Evolutionary conservation across 2,888 invertebrate genomes (phyloP).

Genomic region (Caenorhabditis sp.): DNA sequence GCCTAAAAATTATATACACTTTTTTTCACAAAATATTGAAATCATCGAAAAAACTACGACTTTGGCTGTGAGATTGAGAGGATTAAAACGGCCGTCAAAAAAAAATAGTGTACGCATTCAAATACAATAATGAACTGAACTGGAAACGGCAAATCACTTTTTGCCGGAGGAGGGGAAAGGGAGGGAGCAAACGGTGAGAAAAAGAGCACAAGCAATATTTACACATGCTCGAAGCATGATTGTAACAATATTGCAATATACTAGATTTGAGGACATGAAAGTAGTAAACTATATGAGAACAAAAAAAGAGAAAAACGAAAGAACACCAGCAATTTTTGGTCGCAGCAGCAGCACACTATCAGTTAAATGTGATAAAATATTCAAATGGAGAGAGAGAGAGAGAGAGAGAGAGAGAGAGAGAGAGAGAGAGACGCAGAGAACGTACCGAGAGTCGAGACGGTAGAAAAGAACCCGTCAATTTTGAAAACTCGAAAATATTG

Average conservation of each 20-base stretch:
- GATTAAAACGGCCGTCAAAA: constrained; percentile 5
- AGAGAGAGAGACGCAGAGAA: neutral
- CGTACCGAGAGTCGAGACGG: neutral
- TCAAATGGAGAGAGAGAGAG: constrained; percentile 14
- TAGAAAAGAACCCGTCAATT: no score
- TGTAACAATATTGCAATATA: neutral
- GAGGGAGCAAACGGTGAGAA: neutral
- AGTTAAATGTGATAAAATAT: neutral
- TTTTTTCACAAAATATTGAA: neutral
- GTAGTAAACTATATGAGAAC: neutral
- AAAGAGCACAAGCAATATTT: neutral
- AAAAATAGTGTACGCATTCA: neutral
- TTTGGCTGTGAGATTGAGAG: constrained; percentile 21
- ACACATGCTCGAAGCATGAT: neutral
- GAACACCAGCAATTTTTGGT: neutral
- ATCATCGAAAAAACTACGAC: constrained; percentile 1
- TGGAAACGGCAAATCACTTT: no score
- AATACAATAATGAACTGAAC: neutral
- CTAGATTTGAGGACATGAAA: no score
- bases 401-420: constrained; percentile 10
- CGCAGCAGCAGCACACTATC: neutral
- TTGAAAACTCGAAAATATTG: no score
- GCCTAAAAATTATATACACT: neutral
- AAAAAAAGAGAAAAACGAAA: neutral
- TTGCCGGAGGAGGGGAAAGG: no score